Evolutionary conservation across 2,797 vertebrate species (phyloP).

Genomic region (Stomatorhinus walkeri): DNA sequence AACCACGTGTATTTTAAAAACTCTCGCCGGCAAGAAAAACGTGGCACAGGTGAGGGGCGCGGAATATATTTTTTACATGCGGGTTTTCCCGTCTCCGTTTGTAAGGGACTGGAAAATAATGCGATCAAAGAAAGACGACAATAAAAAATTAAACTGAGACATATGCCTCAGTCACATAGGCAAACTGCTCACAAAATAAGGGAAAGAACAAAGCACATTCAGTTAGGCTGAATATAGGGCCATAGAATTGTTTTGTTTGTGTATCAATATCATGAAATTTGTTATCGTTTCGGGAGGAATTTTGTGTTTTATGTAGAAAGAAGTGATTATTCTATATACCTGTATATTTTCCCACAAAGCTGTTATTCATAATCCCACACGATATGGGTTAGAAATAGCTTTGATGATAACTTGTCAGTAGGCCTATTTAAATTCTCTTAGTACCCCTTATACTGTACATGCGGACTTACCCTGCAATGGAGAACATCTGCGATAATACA

Average conservation of each 20-base stretch:
- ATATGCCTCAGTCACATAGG: not conserved
- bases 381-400: not conserved
- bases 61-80: not conserved
- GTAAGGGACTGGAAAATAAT: not conserved
- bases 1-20: not conserved
- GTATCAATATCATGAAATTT: not conserved
- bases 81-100: not conserved
- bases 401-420: not conserved
- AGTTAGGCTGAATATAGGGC: not conserved
- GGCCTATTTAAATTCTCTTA: not conserved
- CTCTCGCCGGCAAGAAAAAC: not conserved
- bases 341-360: not conserved
- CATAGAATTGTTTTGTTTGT: not conserved
- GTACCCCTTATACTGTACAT: not conserved
- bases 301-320: not conserved
- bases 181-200: not conserved
- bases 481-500: not conserved
- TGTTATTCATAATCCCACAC: not conserved
- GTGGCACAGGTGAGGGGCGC: not conserved
- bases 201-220: not conserved
- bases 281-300: not conserved
- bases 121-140: not conserved
- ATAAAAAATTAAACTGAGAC: not conserved
- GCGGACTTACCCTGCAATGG: not conserved
- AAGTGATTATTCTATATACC: not conserved